These are phyloP conservation scores for Megamerina dolium DNA, from an alignment of 2,888 invertebrate genomes.

Conservation along the genomic window DNA sequence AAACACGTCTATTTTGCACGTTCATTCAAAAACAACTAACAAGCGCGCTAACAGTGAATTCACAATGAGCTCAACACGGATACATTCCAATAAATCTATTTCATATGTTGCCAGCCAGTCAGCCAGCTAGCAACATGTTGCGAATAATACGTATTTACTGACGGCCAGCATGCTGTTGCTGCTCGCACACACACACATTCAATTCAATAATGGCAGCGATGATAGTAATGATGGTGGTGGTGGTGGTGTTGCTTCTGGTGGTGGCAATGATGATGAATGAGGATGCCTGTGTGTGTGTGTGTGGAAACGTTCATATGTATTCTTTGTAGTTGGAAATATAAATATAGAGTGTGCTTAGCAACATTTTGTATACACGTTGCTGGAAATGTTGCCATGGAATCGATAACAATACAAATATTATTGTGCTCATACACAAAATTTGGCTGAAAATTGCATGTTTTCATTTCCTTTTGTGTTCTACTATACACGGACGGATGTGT, in stretches of 20 bases:
- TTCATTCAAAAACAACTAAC: conserved; percentile 48
- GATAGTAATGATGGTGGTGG: too few relatives aligned
- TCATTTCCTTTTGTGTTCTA: neutral
- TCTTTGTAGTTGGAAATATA: neutral
- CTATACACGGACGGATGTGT: neutral
- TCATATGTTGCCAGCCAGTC: conserved; percentile 34
- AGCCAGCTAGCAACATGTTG: too few relatives aligned
- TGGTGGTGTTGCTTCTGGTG: conserved; percentile 12
- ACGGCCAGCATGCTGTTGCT: conserved; percentile 10
- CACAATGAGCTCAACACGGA: conserved; percentile 35
- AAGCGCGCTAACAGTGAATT: conserved; percentile 30
- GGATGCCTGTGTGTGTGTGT: neutral
- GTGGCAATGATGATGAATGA: neutral
- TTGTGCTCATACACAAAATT: too few relatives aligned
- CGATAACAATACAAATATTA: too few relatives aligned
- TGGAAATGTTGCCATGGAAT: conserved; percentile 32
- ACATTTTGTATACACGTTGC: conserved; percentile 7
- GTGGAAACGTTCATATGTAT: neutral
- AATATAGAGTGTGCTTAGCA: neutral
- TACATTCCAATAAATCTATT: conserved; percentile 42
- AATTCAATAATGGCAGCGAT: conserved; percentile 24
- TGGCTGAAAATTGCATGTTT: too few relatives aligned
- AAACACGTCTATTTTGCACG: conserved; percentile 47
- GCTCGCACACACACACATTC: conserved; percentile 8
- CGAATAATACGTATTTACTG: conserved; percentile 21